A percentile compares a stretch with the other conserved stretches of the same genome.
Evolutionary conservation across 2,113 vertebrate species (phyloP).

Genomic region (Grantiella picta): DNA sequence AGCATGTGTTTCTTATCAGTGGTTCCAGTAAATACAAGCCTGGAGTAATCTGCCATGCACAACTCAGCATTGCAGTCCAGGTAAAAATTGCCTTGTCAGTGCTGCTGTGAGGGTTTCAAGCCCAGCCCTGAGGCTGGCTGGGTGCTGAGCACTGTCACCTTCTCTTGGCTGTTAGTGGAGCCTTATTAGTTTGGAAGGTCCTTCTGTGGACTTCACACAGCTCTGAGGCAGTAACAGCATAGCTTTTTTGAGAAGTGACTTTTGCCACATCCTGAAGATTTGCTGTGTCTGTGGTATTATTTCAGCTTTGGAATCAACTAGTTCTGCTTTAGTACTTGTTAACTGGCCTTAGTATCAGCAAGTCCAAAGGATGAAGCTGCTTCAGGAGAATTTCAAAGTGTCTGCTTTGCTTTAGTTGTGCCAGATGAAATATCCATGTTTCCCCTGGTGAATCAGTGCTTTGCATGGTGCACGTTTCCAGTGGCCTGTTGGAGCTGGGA

Average conservation of each 20-base stretch:
- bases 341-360: not conserved
- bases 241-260: not conserved
- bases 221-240: not conserved
- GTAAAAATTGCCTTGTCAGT: not conserved
- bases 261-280: not conserved
- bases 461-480: not conserved
- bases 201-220: not conserved
- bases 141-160: not conserved
- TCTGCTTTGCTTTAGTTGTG: not conserved
- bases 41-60: not conserved
- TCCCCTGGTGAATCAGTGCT: not conserved
- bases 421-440: not conserved
- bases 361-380: not conserved
- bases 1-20: not conserved
- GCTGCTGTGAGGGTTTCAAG: not conserved
- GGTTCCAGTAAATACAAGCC: not conserved
- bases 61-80: not conserved
- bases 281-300: not conserved
- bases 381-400: not conserved
- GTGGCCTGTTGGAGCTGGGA: not conserved
- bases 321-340: not conserved
- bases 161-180: rapidly evolving
- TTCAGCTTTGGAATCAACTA: not conserved
- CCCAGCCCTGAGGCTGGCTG: not conserved
- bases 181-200: not conserved